phyloP scores from a whole-genome alignment of 2,888 invertebrate species.

The Eupithecia inturbata region DNA sequence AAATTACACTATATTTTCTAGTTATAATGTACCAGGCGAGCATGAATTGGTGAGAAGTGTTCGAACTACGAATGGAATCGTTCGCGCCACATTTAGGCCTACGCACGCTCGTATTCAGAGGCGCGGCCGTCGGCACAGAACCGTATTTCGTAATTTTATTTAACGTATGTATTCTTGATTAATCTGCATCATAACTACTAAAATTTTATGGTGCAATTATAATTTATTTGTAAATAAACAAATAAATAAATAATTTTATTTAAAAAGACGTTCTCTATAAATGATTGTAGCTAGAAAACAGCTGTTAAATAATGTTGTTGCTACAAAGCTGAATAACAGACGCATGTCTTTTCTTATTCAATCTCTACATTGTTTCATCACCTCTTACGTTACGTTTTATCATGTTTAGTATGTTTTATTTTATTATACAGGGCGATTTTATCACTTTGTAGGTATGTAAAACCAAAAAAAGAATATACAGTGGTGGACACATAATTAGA shows the following conservation, averaged over 20 bases:
- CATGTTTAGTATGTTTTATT: background rate
- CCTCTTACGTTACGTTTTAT: too few relatives aligned
- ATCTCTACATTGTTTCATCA: background rate
- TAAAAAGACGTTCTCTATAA: background rate
- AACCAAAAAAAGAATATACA: too few relatives aligned
- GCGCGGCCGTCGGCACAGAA: slow-evolving; percentile 16
- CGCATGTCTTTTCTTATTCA: background rate
- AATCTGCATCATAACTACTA: background rate
- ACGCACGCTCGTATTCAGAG: slow-evolving; percentile 11
- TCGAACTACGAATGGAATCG: slow-evolving; percentile 31
- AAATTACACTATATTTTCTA: slow-evolving; percentile 35
- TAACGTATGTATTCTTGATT: background rate
- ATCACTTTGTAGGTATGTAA: too few relatives aligned
- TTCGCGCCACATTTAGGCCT: slow-evolving; percentile 41
- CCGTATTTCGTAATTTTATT: background rate
- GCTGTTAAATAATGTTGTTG: background rate
- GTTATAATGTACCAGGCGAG: slow-evolving; percentile 54
- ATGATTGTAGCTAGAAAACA: background rate
- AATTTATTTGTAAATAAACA: background rate
- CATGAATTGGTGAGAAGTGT: slow-evolving; percentile 44
- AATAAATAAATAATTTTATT: background rate
- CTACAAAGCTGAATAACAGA: background rate
- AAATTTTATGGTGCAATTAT: background rate
- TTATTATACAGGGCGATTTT: background rate
- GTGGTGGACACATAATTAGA: too few relatives aligned